Evolutionary conservation across 2,797 vertebrate species (phyloP).

Genomic region (Mallotus villosus): DNA sequence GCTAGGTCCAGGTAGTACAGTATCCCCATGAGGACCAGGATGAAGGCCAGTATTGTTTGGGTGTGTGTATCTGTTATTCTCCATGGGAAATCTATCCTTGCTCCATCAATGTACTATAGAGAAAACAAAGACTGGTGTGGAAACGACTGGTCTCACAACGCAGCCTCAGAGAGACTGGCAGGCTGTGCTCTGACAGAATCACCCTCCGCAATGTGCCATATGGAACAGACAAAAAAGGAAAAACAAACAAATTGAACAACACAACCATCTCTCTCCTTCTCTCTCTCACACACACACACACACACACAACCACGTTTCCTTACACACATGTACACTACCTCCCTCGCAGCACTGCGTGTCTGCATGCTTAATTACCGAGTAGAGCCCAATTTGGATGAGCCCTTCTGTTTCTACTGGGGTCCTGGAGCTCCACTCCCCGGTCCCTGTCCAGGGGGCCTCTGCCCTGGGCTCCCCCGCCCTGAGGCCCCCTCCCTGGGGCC

Average conservation of each 20-base stretch:
- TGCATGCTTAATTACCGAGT: conserved; percentile 68
- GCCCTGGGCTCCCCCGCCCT: conserved; percentile 51
- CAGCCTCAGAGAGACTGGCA: no score
- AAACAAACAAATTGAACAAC: conserved; percentile 1
- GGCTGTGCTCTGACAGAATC: no score
- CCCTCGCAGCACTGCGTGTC: conserved; percentile 2
- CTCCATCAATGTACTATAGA: no score
- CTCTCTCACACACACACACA: neutral
- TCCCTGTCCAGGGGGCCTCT: conserved; percentile 38
- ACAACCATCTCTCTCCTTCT: neutral
- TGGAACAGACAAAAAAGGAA: neutral
- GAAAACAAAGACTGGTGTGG: no score
- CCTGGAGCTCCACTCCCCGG: conserved; percentile 59
- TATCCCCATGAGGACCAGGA: neutral
- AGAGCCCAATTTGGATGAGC: conserved; percentile 78
- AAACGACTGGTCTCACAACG: neutral
- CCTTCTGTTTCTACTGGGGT: conserved; percentile 79
- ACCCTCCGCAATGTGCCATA: no score
- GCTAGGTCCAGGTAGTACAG: neutral
- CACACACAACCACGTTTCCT: neutral
- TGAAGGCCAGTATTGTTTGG: neutral
- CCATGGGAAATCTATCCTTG: no score
- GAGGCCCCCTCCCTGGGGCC: conserved; percentile 57
- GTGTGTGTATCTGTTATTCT: neutral
- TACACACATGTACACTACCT: neutral